A percentile compares a stretch with the other conserved stretches of the same genome.
These are phyloP conservation scores for Drosophila subsilvestris DNA, from an alignment of 2,888 invertebrate genomes.

Conservation along the genomic window DNA sequence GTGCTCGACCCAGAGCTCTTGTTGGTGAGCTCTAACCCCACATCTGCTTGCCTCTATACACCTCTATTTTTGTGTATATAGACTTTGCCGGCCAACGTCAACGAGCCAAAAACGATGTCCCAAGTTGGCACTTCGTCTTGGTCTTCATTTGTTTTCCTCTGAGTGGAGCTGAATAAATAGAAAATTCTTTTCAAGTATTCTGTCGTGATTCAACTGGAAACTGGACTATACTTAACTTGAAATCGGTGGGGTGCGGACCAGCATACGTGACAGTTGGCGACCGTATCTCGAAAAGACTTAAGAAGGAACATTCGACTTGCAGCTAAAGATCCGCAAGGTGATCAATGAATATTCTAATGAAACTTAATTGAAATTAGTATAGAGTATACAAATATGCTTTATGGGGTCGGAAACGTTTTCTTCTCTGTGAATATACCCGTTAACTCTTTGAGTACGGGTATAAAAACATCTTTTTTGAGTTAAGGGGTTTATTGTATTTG, in stretches of 20 bases:
- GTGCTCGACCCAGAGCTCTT: too few species aligned
- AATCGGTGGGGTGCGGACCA: background rate
- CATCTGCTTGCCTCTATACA: slow-evolving; percentile 13
- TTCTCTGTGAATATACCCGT: too few species aligned
- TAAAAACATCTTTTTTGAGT: too few species aligned
- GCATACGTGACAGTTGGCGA: background rate
- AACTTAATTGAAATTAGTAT: too few species aligned
- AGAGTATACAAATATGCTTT: too few species aligned
- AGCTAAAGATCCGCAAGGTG: too few species aligned
- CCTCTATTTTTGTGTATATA: slow-evolving; percentile 43
- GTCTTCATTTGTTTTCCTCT: slow-evolving; percentile 22
- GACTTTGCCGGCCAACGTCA: slow-evolving; percentile 69
- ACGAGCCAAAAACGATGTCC: slow-evolving; percentile 62
- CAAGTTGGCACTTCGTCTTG: slow-evolving; percentile 49
- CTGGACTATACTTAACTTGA: background rate
- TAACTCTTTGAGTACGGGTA: too few species aligned
- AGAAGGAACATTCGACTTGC: too few species aligned
- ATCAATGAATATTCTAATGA: too few species aligned
- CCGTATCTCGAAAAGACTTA: background rate
- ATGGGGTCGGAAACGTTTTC: too few species aligned
- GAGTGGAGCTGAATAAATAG: slow-evolving; percentile 55
- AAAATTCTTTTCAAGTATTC: slow-evolving; percentile 52
- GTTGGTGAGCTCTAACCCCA: slow-evolving; percentile 34
- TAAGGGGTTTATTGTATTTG: too few species aligned
- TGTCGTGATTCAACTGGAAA: slow-evolving; percentile 67